A percentile compares a stretch with the other conserved stretches of the same genome.
phyloP scores from a whole-genome alignment of 30 jellyfish, hydroid and myxozoan species.

The Cassiopea andromeda region DNA sequence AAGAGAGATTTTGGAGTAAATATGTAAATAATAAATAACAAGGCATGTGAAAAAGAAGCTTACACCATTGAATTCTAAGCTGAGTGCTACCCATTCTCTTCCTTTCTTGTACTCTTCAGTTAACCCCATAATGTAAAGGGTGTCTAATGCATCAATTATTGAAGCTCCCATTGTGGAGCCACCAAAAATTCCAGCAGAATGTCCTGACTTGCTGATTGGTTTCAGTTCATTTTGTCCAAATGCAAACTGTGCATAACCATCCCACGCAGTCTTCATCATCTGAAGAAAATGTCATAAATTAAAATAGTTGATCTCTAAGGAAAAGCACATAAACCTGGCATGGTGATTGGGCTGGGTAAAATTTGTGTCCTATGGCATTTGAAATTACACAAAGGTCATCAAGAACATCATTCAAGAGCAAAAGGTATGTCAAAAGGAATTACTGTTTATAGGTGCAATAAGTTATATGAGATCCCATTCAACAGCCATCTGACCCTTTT shows the following conservation, averaged over 20 bases:
- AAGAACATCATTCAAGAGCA: too few relatives aligned
- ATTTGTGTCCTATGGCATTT: too few relatives aligned
- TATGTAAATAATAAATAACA: too few relatives aligned
- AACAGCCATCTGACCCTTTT: too few relatives aligned
- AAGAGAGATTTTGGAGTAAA: too few relatives aligned
- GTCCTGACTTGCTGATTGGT: conserved; percentile 95
- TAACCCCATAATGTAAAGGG: conserved; percentile 93
- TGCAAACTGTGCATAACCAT: conserved; percentile 93
- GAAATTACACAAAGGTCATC: too few relatives aligned
- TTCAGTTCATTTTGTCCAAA: conserved; percentile 95
- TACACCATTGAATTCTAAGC: conserved; percentile 80
- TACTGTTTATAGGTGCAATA: too few relatives aligned
- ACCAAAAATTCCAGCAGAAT: conserved; percentile 99
- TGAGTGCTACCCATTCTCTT: conserved; percentile 96
- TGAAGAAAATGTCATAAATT: conserved; percentile 11
- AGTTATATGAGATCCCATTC: too few relatives aligned
- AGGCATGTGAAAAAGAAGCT: conserved; percentile 22
- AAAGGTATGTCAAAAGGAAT: too few relatives aligned
- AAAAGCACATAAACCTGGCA: neutral
- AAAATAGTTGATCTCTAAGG: neutral
- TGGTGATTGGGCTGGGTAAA: too few relatives aligned
- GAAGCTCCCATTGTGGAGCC: conserved; percentile 97
- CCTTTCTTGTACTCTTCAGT: conserved; percentile 94
- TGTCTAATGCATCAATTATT: conserved; percentile 93
- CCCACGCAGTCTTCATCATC: conserved; percentile 99